A percentile compares a stretch with the other conserved stretches of the same genome.
phyloP scores from a whole-genome alignment of 1,140 invertebrate genomes.

The Ceratosolen fusciceps region DNA sequence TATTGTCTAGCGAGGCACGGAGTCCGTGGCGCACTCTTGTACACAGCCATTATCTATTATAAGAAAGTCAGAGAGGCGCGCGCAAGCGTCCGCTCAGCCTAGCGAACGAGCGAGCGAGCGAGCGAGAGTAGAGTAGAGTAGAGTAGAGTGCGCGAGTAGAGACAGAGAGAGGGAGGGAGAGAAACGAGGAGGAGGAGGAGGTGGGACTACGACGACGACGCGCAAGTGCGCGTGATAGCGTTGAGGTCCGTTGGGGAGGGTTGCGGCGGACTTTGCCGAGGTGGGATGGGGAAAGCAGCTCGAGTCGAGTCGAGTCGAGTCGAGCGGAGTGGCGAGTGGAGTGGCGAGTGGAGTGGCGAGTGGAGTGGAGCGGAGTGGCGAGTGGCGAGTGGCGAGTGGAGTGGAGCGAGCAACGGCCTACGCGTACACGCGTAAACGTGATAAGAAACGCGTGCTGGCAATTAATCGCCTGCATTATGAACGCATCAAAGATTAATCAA shows the following conservation, averaged over 20 bases:
- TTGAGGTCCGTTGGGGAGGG: too few relatives aligned
- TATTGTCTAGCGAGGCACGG: neutral
- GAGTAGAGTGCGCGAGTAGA: too few relatives aligned
- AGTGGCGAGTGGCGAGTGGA: too few relatives aligned
- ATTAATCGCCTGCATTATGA: constrained; percentile 46
- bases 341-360: too few relatives aligned
- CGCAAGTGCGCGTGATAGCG: neutral
- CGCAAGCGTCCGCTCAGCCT: neutral
- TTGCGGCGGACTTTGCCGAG: too few relatives aligned
- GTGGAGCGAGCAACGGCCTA: neutral
- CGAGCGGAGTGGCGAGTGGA: too few relatives aligned
- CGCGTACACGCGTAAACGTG: constrained; percentile 35
- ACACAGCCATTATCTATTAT: constrained; percentile 27
- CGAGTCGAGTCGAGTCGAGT: too few relatives aligned
- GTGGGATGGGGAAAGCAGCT: neutral
- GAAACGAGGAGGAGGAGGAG: too few relatives aligned
- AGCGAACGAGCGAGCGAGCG: too few relatives aligned
- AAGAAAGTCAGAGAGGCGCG: neutral
- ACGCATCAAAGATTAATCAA: constrained; percentile 39
- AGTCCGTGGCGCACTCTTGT: neutral
- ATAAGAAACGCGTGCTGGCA: constrained; percentile 46
- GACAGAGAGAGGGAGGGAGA: too few relatives aligned
- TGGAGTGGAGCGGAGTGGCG: too few relatives aligned
- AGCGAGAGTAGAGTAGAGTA: too few relatives aligned
- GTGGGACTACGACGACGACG: neutral